Evolutionary conservation across 2,113 vertebrate genomes (phyloP), one percentile per base, ranked within the genome.

Genomic region (Trogon surrucura): DNA sequence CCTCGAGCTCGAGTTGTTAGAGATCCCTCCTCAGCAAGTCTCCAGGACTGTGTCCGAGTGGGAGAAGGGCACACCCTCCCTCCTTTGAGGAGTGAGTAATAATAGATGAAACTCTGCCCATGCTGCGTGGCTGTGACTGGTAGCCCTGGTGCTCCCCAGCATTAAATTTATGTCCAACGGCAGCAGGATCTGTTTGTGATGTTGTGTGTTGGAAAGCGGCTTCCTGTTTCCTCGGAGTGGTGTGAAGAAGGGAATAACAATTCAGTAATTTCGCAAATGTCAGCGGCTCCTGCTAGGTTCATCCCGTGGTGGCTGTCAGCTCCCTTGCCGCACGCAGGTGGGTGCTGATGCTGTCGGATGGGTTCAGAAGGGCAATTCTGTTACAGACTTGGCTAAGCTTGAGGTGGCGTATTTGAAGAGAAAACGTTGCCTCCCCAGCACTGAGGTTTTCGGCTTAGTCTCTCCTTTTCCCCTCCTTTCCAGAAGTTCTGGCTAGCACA

Each of bases 401-500:
- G 8, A 81, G 50, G 47, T 67, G 84, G 79, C 1, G 0, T 38
- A 23, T 79, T 67, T 25, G 50, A 86, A 71, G 79, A 70, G 25
- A 70, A 26, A 48, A n/a, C 29, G 72, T 88, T 93, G 36, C 34
- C 71, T 41, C 38, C 38, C 36, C 53, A 41, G 2, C 1, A 2
- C 10, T 77, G 83, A 80, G 71, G 13, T 21, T 85, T 94, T 95
- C 89, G 1, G 9, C 53, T 78, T 32, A 27, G 73, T 79, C 62
- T 45, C 7, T 84, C 71, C 57, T 94, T 83, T 90, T 89, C 27
- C 91, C 15, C 47, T 81, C 51, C 34, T 66, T 74, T 73, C 88
- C 88, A 79, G 94, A 85, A 96, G 86, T 88, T 83, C 88, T 92
- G 94, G 90, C 93, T 91, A 75, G 94, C 83, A 94, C 92, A 96